These are phyloP conservation scores for Diachrysia chrysitis DNA, from an alignment of 2,888 invertebrate genomes.

Conservation along the genomic window DNA sequence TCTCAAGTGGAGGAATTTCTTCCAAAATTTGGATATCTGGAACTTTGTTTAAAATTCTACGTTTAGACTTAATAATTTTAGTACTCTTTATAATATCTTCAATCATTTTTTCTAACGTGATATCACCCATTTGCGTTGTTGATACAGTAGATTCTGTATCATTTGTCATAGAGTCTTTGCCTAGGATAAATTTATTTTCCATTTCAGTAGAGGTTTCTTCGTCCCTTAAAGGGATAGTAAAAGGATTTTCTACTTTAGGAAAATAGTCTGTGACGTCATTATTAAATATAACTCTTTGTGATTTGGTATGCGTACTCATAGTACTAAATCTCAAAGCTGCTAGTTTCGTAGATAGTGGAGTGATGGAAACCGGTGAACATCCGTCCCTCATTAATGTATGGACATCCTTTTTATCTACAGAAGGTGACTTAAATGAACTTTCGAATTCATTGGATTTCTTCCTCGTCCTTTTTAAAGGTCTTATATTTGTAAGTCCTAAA, in stretches of 20 bases:
- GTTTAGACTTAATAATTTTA: conserved; percentile 83
- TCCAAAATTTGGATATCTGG: conserved; percentile 67
- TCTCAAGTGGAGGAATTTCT: conserved; percentile 73
- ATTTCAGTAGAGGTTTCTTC: conserved; percentile 85
- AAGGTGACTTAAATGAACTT: conserved; percentile 84
- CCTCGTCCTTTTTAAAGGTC: conserved; percentile 81
- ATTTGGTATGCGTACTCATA: conserved; percentile 81
- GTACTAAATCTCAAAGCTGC: conserved; percentile 89
- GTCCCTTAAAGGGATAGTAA: conserved; percentile 78
- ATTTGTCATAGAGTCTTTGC: conserved; percentile 76
- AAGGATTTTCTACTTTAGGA: conserved; percentile 85
- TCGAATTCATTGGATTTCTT: conserved; percentile 86
- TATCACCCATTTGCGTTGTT: conserved; percentile 87
- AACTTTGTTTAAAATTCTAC: conserved; percentile 75
- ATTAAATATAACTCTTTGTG: conserved; percentile 71
- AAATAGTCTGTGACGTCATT: conserved; percentile 87
- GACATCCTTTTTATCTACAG: conserved; percentile 81
- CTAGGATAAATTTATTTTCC: conserved; percentile 86
- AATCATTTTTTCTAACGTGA: conserved; percentile 89
- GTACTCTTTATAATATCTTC: conserved; percentile 90
- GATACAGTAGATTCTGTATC: conserved; percentile 84
- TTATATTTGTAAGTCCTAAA: conserved; percentile 73
- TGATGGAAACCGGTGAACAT: conserved; percentile 86
- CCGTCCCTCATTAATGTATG: conserved; percentile 83
- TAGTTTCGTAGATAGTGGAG: conserved; percentile 90